Evolutionary conservation across 2,113 vertebrate species (phyloP), one percentile per base, ranked within the genome.

Genomic region (Pica pica): DNA sequence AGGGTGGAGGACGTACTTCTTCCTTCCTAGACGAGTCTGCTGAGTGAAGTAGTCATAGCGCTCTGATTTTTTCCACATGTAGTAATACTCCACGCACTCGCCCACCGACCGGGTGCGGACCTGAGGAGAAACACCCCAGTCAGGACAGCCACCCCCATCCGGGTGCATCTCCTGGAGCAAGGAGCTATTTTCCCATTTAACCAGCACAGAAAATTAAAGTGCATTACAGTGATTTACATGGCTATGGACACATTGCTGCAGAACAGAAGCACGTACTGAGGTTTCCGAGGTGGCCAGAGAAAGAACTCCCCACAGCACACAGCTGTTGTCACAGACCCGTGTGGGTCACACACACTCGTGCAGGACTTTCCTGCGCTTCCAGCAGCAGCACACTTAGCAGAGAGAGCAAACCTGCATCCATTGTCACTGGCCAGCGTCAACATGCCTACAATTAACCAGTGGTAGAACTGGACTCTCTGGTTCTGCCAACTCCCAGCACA

Each of bases 1-100:
- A 39, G 98, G 96, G 27, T 98, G 98, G 93, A 98, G 97, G 97
- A 97, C 98, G 93, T 98, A 99, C 96, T 99, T 99, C 97, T 98
- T 99, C 93, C 99, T 99, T 87, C 98, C 98, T 82, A 99, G 96
- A 82, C 99, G 98, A 3, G 99, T 98, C 97, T 99, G 99, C 97
- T 99, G 99, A 30, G 98, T 99, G 91, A 99, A 99, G 97, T 98
- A 99, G 90, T 99, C 98, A 1, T 99, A 99, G 19, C 99, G 98
- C 22, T 99, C 99, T 0, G 99, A 99, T 94, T 99, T 99, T 97
- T 99, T 99, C 99, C 99, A 99, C 98, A 99, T 98, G 98, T 99
- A 99, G 97, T 99, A 99, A 96, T 99, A 99, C 84, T 99, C 98
- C 96, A 99, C 99, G 6, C 99, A 99, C 96, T 99, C 99, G 0